Conservation (phyloP, 2,113 vertebrate species). For the Ovis aries region ARS-UI_Ramb_v3.0 NC_056055.1:211548501-211549000, state of each 20-base stretch:
- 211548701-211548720: neutral
- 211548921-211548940: neutral
- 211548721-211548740: neutral
- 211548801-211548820: neutral
- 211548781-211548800: neutral
- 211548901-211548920: neutral
- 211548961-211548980: neutral
- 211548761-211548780: neutral
- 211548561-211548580: neutral
- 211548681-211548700: neutral
- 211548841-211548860: neutral
- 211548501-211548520: neutral
- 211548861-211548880: neutral
- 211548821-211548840: neutral
- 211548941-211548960: neutral
- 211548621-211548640: neutral
- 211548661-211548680: neutral
- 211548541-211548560: neutral
- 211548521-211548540: neutral
- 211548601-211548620: neutral
- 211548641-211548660: neutral
- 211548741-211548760: neutral
- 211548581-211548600: neutral
- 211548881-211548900: neutral
- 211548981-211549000: neutral